Percentiles rank a stretch among this genome's conserved stretches.
phyloP scores from a whole-genome alignment of 2,888 invertebrate genomes.

The Epinotia brunnichana region DNA sequence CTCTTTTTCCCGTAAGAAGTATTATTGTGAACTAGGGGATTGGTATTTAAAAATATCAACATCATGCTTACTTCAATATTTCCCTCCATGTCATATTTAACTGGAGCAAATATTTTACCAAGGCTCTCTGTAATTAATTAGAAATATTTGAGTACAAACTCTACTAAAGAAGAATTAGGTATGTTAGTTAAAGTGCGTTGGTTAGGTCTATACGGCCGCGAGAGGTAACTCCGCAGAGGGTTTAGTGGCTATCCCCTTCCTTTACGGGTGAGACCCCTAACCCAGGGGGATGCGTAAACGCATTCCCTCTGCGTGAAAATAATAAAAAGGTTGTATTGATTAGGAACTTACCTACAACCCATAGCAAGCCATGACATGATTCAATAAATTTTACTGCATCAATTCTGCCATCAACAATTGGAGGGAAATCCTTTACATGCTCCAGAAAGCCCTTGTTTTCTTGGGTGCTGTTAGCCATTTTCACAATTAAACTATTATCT shows the following conservation, averaged over 20 bases:
- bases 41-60: background rate
- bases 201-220: too few species aligned
- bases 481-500: slow-evolving; percentile 33
- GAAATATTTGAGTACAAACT: slow-evolving; percentile 36
- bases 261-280: too few species aligned
- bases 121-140: slow-evolving; percentile 86
- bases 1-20: too few species aligned
- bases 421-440: slow-evolving; percentile 78
- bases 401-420: slow-evolving; percentile 82
- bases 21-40: too few species aligned
- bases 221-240: too few species aligned
- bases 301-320: too few species aligned
- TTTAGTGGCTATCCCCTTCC: too few species aligned
- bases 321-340: background rate
- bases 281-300: too few species aligned
- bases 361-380: slow-evolving; percentile 85
- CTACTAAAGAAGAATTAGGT: background rate
- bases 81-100: slow-evolving; percentile 90
- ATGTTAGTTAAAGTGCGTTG: background rate
- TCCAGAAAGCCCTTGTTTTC: slow-evolving; percentile 53
- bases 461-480: slow-evolving; percentile 64
- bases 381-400: slow-evolving; percentile 84
- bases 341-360: slow-evolving; percentile 84
- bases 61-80: slow-evolving; percentile 87
- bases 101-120: slow-evolving; percentile 89